Evolutionary conservation across 1,140 invertebrate species (phyloP).

Genomic region (Brachionus calyciflorus): DNA sequence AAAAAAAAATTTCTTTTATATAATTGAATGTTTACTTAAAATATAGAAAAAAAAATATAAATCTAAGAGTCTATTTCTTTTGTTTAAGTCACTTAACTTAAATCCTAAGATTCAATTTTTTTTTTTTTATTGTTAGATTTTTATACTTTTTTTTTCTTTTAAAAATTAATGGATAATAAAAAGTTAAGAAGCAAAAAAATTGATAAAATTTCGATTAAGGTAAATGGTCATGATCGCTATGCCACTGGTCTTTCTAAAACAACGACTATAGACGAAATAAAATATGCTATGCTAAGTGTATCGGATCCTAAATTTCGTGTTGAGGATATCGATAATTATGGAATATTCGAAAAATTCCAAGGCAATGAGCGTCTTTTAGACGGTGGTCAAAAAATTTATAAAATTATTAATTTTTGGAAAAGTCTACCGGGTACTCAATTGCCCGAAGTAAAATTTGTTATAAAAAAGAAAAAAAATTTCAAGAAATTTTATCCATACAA

Average conservation of each 20-base stretch:
- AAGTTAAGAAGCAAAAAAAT: too few species aligned
- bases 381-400: slow-evolving; percentile 5
- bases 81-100: too few species aligned
- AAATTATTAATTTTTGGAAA: slow-evolving; percentile 33
- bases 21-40: too few species aligned
- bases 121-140: too few species aligned
- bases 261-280: slow-evolving; percentile 14
- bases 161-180: too few species aligned
- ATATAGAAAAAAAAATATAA: too few species aligned
- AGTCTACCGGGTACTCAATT: slow-evolving; percentile 21
- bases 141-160: too few species aligned
- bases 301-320: background rate
- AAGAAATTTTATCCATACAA: background rate
- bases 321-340: background rate
- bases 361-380: slow-evolving; percentile 6
- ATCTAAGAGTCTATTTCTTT: too few species aligned
- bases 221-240: slow-evolving; percentile 10
- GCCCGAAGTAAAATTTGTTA: slow-evolving; percentile 25
- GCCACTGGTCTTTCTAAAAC: slow-evolving; percentile 25
- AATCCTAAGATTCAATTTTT: too few species aligned
- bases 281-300: slow-evolving; percentile 28
- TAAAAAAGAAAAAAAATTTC: slow-evolving; percentile 17
- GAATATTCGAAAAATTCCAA: slow-evolving; percentile 31
- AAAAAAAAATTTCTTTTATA: too few species aligned
- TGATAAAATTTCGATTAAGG: slow-evolving; percentile 29